Evolutionary conservation across 2,888 invertebrate species (phyloP), one percentile per base, ranked within the genome.

Genomic region (Acanthosepion pharaonis): DNA sequence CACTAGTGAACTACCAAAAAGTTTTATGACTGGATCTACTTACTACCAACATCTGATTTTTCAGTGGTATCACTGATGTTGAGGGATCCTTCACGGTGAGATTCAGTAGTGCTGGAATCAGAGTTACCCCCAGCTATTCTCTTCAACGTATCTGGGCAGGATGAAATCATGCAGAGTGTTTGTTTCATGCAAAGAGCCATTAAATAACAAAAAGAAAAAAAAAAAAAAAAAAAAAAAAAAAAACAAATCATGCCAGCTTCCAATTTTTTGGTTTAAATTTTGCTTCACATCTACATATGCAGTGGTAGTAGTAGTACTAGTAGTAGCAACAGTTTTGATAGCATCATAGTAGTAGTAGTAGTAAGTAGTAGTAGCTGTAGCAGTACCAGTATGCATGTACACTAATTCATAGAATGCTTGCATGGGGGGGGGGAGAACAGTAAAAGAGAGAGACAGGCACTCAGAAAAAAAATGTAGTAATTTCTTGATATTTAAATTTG

Each of bases 41-140:
- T 94, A 94, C 94, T 94, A 94, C 94, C 94, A 93, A 49, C 93
- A 59, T 94, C 94, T 55, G 94, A 94, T 33, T 94, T 94, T 33
- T 94, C 94, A 64, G 94, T 94, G 53, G 93, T 93, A 55, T 94
- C 94, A 94, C 94, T 94, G 94, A 94, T 94, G 94, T 94, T 94
- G 94, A 94, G 94, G 48, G 94, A 94, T 94, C 94, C 94, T 64
- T 94, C 94, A 55, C 94, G 94, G 25, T 94, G 94, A 18, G 94
- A 64, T 64, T 94, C 94, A 94, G 94, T 64, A 64, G 93, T 93
- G n/a, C 93, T 93, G 93, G 94, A 94, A 11, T 94, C 94, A 94
- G 59, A 64, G 94, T 53, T 94, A 64, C 94, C 64, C 64, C 94
- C 94, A 33, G 94, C 94, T 64, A 94, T 94, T 48, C 94, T 64